Evolutionary conservation across 2,797 vertebrate species (phyloP), one percentile per base, ranked within the genome.

Genomic region (Ambastaia sidthimunki): DNA sequence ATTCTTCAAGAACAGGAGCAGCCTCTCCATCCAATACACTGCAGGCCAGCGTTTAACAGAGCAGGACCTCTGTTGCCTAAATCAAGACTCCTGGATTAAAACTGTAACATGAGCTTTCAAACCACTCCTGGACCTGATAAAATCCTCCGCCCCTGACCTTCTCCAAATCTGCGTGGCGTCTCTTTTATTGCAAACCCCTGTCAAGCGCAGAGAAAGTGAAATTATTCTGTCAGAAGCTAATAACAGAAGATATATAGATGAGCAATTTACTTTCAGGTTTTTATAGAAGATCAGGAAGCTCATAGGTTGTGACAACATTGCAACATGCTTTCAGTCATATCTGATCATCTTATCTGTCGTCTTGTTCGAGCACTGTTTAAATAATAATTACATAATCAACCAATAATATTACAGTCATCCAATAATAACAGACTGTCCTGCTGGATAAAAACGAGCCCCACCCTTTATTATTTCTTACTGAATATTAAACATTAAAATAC

Each of bases 151-250:
- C 6, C 69, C 28, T 37, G 11, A 71, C 31, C 15, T 21, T 23
- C 70, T 16, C 31, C 37, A 62, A 55, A 28, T 15, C 71, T 31
- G 21, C 15, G 62, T 48, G 57, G 16, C 3, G 3, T 59, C 54
- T 16, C 31, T 52, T 71, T 71, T 41, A 71, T 57, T 71, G 31
- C 28, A 71, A 71, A 71, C 31, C 66, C n/a, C n/a, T 28, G 71
- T n/a, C 57, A 48, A 48, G 23, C 62, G 19, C 62, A 11, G 21
- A 4, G 28, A 9, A 13, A 28, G 23, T 65, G 9, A n/a, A 18
- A n/a, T 65, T 41, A 71, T n/a, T 19, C 50, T 71, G 48, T 54
- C 47, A 19, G 16, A 11, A 37, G 50, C 48, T 76, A 37, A 55
- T 41, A 44, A 55, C 1, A 0, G 13, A 66, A 67, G 62, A 76